A percentile compares a stretch with the other conserved stretches of the same genome.
phyloP scores from a whole-genome alignment of 2,888 invertebrate genomes.

The Tenthredo amoena region DNA sequence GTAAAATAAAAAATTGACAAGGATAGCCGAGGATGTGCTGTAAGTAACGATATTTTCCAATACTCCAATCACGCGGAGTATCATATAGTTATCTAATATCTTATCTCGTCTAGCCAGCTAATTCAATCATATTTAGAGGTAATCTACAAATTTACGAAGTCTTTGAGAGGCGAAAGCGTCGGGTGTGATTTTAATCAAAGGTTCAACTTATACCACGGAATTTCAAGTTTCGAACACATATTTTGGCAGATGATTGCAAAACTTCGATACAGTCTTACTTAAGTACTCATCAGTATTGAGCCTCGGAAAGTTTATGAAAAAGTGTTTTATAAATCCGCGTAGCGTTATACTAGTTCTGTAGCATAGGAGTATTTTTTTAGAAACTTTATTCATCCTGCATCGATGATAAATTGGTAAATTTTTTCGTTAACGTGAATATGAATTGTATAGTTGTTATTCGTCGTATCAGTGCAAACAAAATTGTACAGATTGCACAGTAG shows the following conservation, averaged over 20 bases:
- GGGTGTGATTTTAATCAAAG: not conserved
- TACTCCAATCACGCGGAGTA: not conserved
- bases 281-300: not conserved
- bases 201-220: not conserved
- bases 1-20: not conserved
- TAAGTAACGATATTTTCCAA: not conserved
- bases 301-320: not conserved
- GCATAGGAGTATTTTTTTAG: not conserved
- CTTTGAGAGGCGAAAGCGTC: not conserved
- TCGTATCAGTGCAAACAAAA: not conserved
- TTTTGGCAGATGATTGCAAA: not conserved
- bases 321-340: not conserved
- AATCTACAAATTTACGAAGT: not conserved
- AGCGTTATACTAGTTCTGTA: not conserved
- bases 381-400: not conserved
- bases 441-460: not conserved
- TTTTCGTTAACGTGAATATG: not conserved
- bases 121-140: not conserved
- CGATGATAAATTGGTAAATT: not conserved
- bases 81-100: not conserved
- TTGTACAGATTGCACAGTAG: not conserved
- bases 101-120: slow-evolving; percentile 2
- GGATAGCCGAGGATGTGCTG: not conserved
- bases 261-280: not conserved
- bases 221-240: not conserved